Evolutionary conservation across 30 jellyfish, hydroid and myxozoan species (phyloP), one percentile per base, ranked within the genome.

Genomic region (Morbakka virulenta): DNA sequence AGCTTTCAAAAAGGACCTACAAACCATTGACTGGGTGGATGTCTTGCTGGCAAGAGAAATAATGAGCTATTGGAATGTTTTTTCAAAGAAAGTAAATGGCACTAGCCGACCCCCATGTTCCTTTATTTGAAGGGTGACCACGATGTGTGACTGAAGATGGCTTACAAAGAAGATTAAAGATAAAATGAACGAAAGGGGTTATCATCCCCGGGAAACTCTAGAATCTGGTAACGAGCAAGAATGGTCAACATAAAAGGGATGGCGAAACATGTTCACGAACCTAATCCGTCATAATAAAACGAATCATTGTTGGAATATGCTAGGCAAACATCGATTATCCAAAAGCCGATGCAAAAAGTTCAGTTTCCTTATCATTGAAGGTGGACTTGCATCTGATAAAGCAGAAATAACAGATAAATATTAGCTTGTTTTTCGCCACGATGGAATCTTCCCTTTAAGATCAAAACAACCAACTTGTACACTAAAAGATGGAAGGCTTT

Each of bases 201-300:
- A 79, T 50, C 91, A 79, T 79, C 91, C 28, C 4, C 64, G 79
- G 53, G 51, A 62, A 50, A 52, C 69, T 22, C 49, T 64, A 68
- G 77, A 49, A 27, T 35, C 91, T 26, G 50, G 78, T 67, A 63
- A 0, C 67, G 32, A 35, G 66, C 50, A 29, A 53, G 67, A 75
- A 33, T 75, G 83, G 83, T 78, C 80, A 65, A 23, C 77, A 2
- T 79, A 79, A 50, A 79, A 67, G 78, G 29, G 69, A 17, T 76
- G 28, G 36, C 75, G 91, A 65, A 79, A 79, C 47, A 50, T 47
- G 48, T 49, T 65, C 36, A 79, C 86, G 1, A 79, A 79, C 51
- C 74, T 14, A 50, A 67, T 79, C 79, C 91, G 86, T 67, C 66
- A 36, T 67, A 74, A 77, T n/a, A 79, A 79, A 67, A 86, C 91